Evolutionary conservation across 2,113 vertebrate species (phyloP).

Genomic region (Arizona elegans): DNA sequence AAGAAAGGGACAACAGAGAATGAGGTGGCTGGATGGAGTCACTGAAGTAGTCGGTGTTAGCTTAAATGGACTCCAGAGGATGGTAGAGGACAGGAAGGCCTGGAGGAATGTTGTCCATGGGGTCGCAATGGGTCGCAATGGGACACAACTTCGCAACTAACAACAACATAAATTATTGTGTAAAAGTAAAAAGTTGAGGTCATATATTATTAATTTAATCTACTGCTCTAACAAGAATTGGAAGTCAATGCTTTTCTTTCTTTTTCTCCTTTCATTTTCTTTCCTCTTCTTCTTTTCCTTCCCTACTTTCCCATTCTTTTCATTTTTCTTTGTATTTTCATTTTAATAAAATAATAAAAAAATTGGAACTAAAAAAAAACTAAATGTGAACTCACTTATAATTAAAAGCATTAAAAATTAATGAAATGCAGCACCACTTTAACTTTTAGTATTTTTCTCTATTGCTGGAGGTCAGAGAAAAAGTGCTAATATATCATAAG

Average conservation of each 20-base stretch:
- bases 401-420: not conserved
- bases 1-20: no score
- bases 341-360: not conserved
- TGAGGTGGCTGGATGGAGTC: no score
- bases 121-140: no score
- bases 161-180: not conserved
- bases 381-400: not conserved
- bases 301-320: not conserved
- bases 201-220: not conserved
- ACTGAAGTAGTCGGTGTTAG: no score
- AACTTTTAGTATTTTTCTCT: not conserved
- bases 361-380: not conserved
- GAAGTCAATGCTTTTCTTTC: not conserved
- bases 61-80: no score
- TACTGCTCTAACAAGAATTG: not conserved
- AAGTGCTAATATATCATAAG: not conserved
- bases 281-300: not conserved
- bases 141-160: no score
- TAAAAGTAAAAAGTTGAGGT: not conserved
- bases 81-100: no score
- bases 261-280: not conserved
- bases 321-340: not conserved
- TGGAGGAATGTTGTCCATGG: no score
- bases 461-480: not conserved
- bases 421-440: not conserved